Evolutionary conservation across 1,140 invertebrate genomes (phyloP), one percentile per base, ranked within the genome.

Genomic region (Centruroides sculpturatus): DNA sequence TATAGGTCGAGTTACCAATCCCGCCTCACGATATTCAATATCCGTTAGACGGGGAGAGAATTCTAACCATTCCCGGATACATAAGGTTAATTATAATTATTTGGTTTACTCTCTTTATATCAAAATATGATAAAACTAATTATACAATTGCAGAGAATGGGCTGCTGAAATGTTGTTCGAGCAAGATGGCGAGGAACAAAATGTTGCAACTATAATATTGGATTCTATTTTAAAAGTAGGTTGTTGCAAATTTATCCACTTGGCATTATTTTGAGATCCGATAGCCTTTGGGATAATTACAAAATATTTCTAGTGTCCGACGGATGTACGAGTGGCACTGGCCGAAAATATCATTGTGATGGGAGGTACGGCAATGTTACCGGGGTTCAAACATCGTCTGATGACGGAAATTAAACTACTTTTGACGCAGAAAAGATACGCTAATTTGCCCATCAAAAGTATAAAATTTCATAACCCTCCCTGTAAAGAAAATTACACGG

Each of bases 141-240:
- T 23, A 23, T 23, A 23, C 23, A 59, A 35, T 57, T 69, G 85
- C 0, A 80, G 90, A 55, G 90, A 94, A 76, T 80, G 81, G 54
- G 83, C 83, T 11, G 84, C 81, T 71, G 90, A 95, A 78, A 74
- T 88, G 47, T 73, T 94, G 62, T 94, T 92, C 79, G 83, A 90
- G 71, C 77, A 83, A 64, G 87, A 91, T 72, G 83, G 83, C 67
- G 90, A 94, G 68, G 82, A 86, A 69, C 78, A 84, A n/a, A 87
- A 85, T 56, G 69, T 95, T 58, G 79, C 87, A 8, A 86, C 86
- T n/a, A 82, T 93, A 71, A 82, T 95, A 66, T 71, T 94, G 9
- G 85, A 92, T 74, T 77, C 87, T 36, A 81, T 95, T 56, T 56
- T 85, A 6, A 81, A 85, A 78, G 85, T 87, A 74, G 69, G 71